Evolutionary conservation across 2,113 vertebrate species (phyloP).

Genomic region (Datnioides undecimradiatus): DNA sequence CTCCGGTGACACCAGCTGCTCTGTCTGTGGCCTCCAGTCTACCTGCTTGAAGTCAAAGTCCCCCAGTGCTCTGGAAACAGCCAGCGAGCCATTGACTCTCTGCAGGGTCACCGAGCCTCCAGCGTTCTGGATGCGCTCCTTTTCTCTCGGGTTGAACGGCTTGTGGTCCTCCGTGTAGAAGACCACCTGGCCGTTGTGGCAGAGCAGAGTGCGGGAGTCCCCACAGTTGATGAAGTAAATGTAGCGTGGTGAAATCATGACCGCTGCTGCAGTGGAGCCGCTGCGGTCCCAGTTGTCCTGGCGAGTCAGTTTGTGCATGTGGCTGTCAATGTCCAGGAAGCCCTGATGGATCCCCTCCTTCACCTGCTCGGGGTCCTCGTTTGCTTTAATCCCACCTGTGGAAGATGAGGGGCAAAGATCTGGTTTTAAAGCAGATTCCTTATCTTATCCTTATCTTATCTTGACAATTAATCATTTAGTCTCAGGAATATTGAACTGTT

Average conservation of each 20-base stretch:
- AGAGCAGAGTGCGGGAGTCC: slow-evolving; percentile 87
- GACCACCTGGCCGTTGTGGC: slow-evolving; percentile 77
- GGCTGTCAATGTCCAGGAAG: slow-evolving; percentile 84
- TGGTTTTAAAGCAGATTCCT: slow-evolving; percentile 3
- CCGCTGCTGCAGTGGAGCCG: slow-evolving; percentile 82
- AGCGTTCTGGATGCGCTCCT: slow-evolving; percentile 87
- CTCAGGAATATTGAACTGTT: too few species aligned
- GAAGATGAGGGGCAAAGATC: slow-evolving; percentile 3
- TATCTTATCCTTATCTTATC: too few species aligned
- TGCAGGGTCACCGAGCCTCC: slow-evolving; percentile 86
- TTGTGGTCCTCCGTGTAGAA: slow-evolving; percentile 90
- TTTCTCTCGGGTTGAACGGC: slow-evolving; percentile 85
- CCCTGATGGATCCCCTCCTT: slow-evolving; percentile 81
- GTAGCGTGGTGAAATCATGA: slow-evolving; percentile 82
- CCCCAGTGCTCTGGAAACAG: slow-evolving; percentile 86
- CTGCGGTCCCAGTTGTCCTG: slow-evolving; percentile 83
- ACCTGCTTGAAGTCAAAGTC: slow-evolving; percentile 89
- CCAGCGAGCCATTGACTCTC: slow-evolving; percentile 87
- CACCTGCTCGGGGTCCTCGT: slow-evolving; percentile 79
- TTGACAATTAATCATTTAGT: too few species aligned
- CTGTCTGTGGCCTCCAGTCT: slow-evolving; percentile 83
- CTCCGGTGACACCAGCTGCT: slow-evolving; percentile 88
- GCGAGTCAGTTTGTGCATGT: slow-evolving; percentile 82
- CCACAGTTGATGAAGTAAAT: slow-evolving; percentile 89
- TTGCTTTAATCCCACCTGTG: slow-evolving; percentile 74